phyloP scores from a whole-genome alignment of 2,888 invertebrate genomes.

The Folsomia manolachei region DNA sequence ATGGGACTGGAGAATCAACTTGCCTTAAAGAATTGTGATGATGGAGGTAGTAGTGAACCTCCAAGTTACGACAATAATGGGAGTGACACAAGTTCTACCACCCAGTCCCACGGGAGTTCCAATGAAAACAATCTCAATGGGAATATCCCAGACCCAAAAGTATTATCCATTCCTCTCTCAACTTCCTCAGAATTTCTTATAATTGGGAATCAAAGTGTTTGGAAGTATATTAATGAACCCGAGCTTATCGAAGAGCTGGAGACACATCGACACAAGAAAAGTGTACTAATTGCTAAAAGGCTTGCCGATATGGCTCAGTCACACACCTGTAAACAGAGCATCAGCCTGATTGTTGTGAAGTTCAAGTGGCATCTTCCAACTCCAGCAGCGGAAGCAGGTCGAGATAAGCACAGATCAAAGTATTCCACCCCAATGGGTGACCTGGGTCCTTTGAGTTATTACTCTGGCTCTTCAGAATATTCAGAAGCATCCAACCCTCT shows the following conservation, averaged over 20 bases:
- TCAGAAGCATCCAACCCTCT: constrained; percentile 48
- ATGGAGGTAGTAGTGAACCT: constrained; percentile 25
- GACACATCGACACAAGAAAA: constrained; percentile 45
- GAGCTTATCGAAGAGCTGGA: constrained; percentile 77
- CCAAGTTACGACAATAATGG: constrained; percentile 29
- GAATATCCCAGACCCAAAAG: constrained; percentile 70
- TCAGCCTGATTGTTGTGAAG: constrained; percentile 79
- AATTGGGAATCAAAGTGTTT: constrained; percentile 73
- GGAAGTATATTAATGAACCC: constrained; percentile 78
- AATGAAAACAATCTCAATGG: constrained; percentile 33
- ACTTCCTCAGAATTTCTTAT: constrained; percentile 81
- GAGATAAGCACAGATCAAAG: background rate
- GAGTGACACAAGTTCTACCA: constrained; percentile 31
- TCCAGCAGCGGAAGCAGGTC: constrained; percentile 4
- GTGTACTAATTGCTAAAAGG: constrained; percentile 74
- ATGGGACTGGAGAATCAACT: constrained; percentile 23
- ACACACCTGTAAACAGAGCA: constrained; percentile 82
- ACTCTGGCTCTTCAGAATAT: constrained; percentile 46
- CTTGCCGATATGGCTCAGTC: constrained; percentile 84
- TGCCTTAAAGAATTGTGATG: constrained; percentile 22
- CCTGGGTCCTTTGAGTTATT: constrained; percentile 46
- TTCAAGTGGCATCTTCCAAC: constrained; percentile 46
- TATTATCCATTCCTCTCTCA: constrained; percentile 71
- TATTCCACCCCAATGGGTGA: constrained; percentile 37
- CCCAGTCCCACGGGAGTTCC: constrained; percentile 7